Evolutionary conservation across 2,888 invertebrate genomes (phyloP), one percentile per base, ranked within the genome.

Genomic region (Danaus chrysippus): DNA sequence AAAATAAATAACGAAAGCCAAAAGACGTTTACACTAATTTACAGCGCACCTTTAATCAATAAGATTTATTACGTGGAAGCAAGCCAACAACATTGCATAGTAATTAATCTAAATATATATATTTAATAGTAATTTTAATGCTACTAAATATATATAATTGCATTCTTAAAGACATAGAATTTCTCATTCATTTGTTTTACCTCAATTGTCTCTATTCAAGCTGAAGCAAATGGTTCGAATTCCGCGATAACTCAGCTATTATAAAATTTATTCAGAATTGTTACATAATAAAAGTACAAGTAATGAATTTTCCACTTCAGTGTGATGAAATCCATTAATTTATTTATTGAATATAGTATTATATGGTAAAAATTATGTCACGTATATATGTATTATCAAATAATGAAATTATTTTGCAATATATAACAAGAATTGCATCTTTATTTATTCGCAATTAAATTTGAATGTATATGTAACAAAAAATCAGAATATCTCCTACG

Each of bases 181-280:
- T 46, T 13, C 46, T 13, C 15, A n/a, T 15, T 46, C 46, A 46
- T n/a, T 46, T 46, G 46, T 46, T 13, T 46, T 15, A n/a, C n/a
- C 13, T 13, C 46, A 46, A 15, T 46, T 15, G 46, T 15, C 15
- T 46, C 15, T 46, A 46, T 46, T 46, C 9, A 13, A 46, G 9
- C 9, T n/a, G 46, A 49, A 17, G 49, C 49, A 17, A 49, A 49
- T 49, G 49, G 17, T 49, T 49, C 49, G 17, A 17, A 49, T 49
- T 49, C 10, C 49, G 17, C 17, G 17, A 49, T 17, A 49, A 49
- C 15, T 15, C 17, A 49, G 49, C 17, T 11, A 49, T 49, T 49
- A 63, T 54, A 63, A 57, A 63, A 63, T 63, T 63, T 56, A 60
- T 63, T 53, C 54, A 56, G 56, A 46, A 63, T 49, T 63, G 59